These are phyloP conservation scores for Urosaurus nigricauda DNA, from an alignment of 2,797 vertebrate genomes.

Conservation along the genomic window DNA sequence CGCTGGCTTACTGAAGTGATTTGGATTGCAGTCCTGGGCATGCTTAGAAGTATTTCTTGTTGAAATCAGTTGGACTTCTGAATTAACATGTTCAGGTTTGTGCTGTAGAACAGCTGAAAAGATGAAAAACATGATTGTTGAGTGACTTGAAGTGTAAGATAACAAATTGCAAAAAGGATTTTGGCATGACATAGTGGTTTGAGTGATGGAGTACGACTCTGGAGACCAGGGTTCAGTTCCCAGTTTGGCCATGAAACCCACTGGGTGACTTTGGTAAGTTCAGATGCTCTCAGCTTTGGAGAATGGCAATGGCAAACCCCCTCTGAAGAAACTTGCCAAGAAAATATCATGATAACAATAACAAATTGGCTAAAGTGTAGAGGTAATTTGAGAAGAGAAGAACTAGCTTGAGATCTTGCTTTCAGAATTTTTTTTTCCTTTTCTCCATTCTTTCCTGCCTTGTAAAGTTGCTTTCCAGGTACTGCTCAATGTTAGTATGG, in stretches of 20 bases:
- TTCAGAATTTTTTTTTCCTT: neutral
- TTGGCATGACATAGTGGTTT: too few relatives aligned
- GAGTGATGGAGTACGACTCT: too few relatives aligned
- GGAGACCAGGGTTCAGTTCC: too few relatives aligned
- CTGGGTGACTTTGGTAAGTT: too few relatives aligned
- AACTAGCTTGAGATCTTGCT: neutral
- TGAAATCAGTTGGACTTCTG: neutral
- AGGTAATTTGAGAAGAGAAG: neutral
- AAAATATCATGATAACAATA: too few relatives aligned
- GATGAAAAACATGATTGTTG: neutral
- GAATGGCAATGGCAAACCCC: too few relatives aligned
- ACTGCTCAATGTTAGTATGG: neutral
- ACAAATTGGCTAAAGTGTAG: neutral
- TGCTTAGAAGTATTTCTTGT: neutral
- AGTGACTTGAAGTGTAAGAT: neutral
- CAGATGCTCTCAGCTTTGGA: too few relatives aligned
- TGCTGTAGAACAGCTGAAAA: neutral
- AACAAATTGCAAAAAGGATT: too few relatives aligned
- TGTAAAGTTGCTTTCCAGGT: neutral
- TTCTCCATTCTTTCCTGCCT: neutral
- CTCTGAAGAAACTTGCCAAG: too few relatives aligned
- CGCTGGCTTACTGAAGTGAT: neutral
- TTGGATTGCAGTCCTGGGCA: neutral
- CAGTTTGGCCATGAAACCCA: too few relatives aligned
- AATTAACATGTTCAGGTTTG: neutral